phyloP scores from a whole-genome alignment of 2,888 invertebrate genomes.

The Drosophila hamatofila region DNA sequence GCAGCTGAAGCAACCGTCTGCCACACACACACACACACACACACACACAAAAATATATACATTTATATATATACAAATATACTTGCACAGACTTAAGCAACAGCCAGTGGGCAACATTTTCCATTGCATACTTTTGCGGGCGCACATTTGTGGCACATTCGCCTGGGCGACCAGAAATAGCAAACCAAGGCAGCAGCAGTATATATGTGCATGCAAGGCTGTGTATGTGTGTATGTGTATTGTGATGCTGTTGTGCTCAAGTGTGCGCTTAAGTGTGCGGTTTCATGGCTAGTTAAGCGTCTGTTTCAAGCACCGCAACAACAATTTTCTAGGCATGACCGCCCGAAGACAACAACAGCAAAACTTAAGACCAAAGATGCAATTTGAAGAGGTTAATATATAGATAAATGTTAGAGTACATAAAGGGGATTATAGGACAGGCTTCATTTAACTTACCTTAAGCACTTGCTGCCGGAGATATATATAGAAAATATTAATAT shows the following conservation, averaged over 20 bases:
- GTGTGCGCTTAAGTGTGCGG: constrained; percentile 66
- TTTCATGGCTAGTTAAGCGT: constrained; percentile 69
- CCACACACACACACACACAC: constrained; percentile 8
- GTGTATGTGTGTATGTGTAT: constrained; percentile 11
- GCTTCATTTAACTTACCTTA: not conserved
- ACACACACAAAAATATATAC: constrained; percentile 3
- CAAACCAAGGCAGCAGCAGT: constrained; percentile 1
- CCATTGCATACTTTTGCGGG: constrained; percentile 68
- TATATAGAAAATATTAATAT: not conserved
- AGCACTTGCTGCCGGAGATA: no score
- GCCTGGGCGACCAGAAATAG: constrained; percentile 69
- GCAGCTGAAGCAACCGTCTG: constrained; percentile 15
- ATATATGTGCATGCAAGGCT: constrained; percentile 7
- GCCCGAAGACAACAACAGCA: constrained; percentile 27
- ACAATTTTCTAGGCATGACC: constrained; percentile 48
- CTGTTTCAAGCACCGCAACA: constrained; percentile 45
- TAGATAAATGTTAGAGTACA: not conserved
- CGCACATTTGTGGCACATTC: constrained; percentile 75
- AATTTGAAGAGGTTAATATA: constrained; percentile 3
- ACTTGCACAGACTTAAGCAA: constrained; percentile 37
- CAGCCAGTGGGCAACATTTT: constrained; percentile 49
- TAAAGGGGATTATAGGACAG: not conserved
- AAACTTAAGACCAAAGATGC: constrained; percentile 11
- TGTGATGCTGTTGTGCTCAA: constrained; percentile 42
- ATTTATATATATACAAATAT: not conserved